These are phyloP conservation scores for Catostylus mosaicus DNA, from an alignment of 30 jellyfish, hydroid and myxozoan genomes.

Conservation along the genomic window DNA sequence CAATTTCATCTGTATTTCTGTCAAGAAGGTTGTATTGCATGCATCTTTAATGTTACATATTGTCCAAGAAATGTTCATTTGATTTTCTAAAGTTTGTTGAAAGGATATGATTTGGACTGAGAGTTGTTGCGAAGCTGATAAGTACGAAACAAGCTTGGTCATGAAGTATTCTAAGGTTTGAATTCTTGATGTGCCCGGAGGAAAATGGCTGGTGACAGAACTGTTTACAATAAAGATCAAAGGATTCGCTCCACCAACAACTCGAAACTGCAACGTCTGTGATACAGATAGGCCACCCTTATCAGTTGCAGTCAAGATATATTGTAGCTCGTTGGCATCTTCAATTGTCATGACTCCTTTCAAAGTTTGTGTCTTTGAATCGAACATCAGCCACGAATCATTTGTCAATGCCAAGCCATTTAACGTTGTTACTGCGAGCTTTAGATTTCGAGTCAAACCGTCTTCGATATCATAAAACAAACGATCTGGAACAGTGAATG, in stretches of 20 bases:
- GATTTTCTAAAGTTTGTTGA: not conserved
- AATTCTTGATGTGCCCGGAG: slow-evolving; percentile 1
- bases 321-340: not conserved
- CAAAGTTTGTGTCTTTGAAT: slow-evolving; percentile 49
- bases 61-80: slow-evolving; percentile 38
- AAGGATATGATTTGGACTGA: not conserved
- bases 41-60: slow-evolving; percentile 8
- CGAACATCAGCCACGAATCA: slow-evolving; percentile 78
- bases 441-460: slow-evolving; percentile 76
- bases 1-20: slow-evolving; percentile 7
- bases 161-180: slow-evolving; percentile 36
- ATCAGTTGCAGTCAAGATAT: slow-evolving; percentile 74
- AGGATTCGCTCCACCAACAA: not conserved
- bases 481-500: slow-evolving; percentile 42
- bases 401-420: slow-evolving; percentile 29
- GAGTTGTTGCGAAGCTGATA: slow-evolving; percentile 2
- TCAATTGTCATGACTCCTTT: slow-evolving; percentile 32
- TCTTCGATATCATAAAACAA: slow-evolving; percentile 85
- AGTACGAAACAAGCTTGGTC: slow-evolving; percentile 21
- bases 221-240: slow-evolving; percentile 3
- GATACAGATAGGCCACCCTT: slow-evolving; percentile 65
- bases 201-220: slow-evolving; percentile 6
- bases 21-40: slow-evolving; percentile 26
- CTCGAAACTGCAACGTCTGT: slow-evolving; percentile 10
- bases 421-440: slow-evolving; percentile 18